These are phyloP conservation scores for Dimorphilus gyrociliatus DNA, from an alignment of 2,888 invertebrate species.

Conservation along the genomic window DNA sequence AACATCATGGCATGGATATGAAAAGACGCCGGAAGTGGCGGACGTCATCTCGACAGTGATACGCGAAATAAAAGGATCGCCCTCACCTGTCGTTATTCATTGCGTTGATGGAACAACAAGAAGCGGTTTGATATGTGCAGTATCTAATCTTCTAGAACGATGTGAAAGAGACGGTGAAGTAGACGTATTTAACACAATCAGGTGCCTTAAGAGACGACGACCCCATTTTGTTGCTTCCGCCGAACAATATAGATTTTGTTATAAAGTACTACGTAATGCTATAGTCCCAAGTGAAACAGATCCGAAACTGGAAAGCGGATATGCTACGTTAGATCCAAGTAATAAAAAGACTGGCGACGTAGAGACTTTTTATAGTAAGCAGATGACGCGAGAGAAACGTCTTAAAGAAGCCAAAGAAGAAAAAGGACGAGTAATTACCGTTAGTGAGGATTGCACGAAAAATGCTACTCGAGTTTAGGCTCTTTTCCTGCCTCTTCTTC, in stretches of 20 bases:
- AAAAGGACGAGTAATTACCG: too few species aligned
- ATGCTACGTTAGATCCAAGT: too few species aligned
- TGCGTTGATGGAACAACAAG: slow-evolving; percentile 33
- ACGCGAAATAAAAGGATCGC: background rate
- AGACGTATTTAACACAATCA: slow-evolving; percentile 32
- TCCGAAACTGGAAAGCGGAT: slow-evolving; percentile 16
- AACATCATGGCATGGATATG: slow-evolving; percentile 23
- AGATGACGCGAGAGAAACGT: too few species aligned
- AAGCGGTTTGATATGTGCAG: slow-evolving; percentile 26
- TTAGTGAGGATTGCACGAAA: too few species aligned
- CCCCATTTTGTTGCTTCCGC: slow-evolving; percentile 25
- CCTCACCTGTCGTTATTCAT: slow-evolving; percentile 22
- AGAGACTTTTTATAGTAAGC: too few species aligned
- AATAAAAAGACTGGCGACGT: too few species aligned
- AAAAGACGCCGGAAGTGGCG: slow-evolving; percentile 16
- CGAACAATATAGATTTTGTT: slow-evolving; percentile 32
- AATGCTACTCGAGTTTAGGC: too few species aligned
- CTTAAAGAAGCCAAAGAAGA: too few species aligned
- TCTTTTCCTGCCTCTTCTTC: too few species aligned
- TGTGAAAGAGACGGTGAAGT: slow-evolving; percentile 23
- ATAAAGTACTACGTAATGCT: slow-evolving; percentile 28
- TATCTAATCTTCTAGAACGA: slow-evolving; percentile 22
- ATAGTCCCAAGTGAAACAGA: slow-evolving; percentile 17
- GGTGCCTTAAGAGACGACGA: slow-evolving; percentile 26
- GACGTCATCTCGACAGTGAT: slow-evolving; percentile 2